phyloP scores from a whole-genome alignment of 1,140 invertebrate species.

The Augochlora pura region DNA sequence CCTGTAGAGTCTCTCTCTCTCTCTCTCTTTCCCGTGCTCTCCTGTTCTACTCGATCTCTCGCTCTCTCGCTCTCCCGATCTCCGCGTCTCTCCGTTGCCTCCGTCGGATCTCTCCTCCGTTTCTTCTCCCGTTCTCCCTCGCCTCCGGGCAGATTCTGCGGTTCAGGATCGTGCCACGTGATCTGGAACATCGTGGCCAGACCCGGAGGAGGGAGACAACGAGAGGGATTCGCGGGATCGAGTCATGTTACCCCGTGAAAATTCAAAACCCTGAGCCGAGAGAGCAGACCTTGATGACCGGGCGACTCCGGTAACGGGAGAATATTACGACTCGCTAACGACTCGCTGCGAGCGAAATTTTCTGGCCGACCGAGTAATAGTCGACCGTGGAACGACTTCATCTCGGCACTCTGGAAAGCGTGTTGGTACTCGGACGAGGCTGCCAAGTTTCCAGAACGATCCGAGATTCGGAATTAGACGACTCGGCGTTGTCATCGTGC shows the following conservation, averaged over 20 bases:
- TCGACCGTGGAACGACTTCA: too few relatives aligned
- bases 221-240: constrained; percentile 51
- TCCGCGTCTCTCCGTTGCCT: too few relatives aligned
- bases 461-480: too few relatives aligned
- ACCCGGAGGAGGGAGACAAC: too few relatives aligned
- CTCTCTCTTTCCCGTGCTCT: neutral
- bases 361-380: too few relatives aligned
- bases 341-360: too few relatives aligned
- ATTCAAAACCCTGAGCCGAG: constrained; percentile 29
- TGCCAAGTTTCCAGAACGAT: too few relatives aligned
- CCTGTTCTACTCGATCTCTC: neutral
- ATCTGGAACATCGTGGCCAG: constrained; percentile 49
- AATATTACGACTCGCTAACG: neutral
- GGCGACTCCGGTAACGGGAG: constrained; percentile 2
- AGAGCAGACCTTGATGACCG: neutral
- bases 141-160: constrained; percentile 40
- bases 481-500: too few relatives aligned
- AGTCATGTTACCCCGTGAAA: constrained; percentile 58
- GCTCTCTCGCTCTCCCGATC: too few relatives aligned
- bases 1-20: constrained; percentile 10
- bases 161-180: constrained; percentile 60
- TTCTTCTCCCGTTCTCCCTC: constrained; percentile 2
- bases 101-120: neutral
- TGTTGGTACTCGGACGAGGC: too few relatives aligned
- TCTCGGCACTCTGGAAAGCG: too few relatives aligned